phyloP scores from a whole-genome alignment of 30 jellyfish, hydroid and myxozoan species.

The Aurelia sp. region DNA sequence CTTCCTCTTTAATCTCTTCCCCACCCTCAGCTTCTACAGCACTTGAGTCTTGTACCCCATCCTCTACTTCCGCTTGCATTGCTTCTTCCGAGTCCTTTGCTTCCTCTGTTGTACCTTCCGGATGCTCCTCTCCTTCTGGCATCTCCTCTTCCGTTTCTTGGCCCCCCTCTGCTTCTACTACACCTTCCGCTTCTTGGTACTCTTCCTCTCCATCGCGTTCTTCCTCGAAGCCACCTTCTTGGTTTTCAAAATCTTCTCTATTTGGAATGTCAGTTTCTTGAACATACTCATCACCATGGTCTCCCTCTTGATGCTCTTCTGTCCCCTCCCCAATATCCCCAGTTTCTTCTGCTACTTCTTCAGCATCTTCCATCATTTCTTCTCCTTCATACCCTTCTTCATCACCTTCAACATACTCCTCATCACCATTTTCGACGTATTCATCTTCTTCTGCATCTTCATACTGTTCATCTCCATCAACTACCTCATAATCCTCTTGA shows the following conservation, averaged over 20 bases:
- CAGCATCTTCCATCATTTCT: slow-evolving; percentile 3
- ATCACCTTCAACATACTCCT: slow-evolving; percentile 9
- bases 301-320: too few species aligned
- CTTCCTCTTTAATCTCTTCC: too few species aligned
- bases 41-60: too few species aligned
- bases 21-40: too few species aligned
- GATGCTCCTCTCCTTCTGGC: slow-evolving; percentile 11
- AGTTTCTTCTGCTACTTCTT: slow-evolving; percentile 34
- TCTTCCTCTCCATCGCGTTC: slow-evolving; percentile 12
- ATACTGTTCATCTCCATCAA: slow-evolving; percentile 24
- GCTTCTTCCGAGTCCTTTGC: slow-evolving; percentile 5
- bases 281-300: background rate
- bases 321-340: slow-evolving; percentile 1
- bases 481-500: slow-evolving; percentile 21
- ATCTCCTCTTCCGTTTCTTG: slow-evolving; percentile 1
- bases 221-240: slow-evolving; percentile 2
- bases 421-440: slow-evolving; percentile 9
- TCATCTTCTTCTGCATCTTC: slow-evolving; percentile 41
- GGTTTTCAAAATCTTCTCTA: background rate
- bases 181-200: slow-evolving; percentile 10
- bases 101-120: background rate
- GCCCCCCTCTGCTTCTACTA: background rate
- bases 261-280: background rate
- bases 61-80: background rate
- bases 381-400: slow-evolving; percentile 24